phyloP scores from a whole-genome alignment of 2,888 invertebrate species.

The Metalampra italica region DNA sequence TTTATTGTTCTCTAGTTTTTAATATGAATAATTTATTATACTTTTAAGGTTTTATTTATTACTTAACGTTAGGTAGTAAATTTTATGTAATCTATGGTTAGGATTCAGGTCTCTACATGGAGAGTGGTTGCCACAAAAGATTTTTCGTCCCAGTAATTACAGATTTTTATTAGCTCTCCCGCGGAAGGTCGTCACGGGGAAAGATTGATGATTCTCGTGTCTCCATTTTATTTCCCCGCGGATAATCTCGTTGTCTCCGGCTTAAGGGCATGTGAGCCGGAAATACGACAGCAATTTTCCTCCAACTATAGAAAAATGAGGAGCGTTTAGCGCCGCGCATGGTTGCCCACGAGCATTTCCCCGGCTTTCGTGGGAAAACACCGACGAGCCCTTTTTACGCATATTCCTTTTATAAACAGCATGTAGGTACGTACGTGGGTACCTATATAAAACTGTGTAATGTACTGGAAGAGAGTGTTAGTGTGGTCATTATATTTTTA shows the following conservation, averaged over 20 bases:
- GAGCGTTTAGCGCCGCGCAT: conserved; percentile 64
- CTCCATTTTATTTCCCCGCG: conserved; percentile 70
- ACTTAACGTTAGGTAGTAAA: too few species aligned
- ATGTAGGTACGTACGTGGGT: background rate
- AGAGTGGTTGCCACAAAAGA: background rate
- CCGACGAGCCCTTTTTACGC: conserved; percentile 16
- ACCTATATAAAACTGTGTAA: background rate
- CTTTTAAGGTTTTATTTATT: too few species aligned
- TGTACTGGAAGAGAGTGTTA: background rate
- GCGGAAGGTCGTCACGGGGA: conserved; percentile 37
- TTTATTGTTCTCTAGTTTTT: too few species aligned
- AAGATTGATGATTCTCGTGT: conserved; percentile 71
- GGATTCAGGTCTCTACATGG: background rate
- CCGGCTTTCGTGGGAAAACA: conserved; percentile 27
- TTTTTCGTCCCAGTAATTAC: conserved; percentile 12
- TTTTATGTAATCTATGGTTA: too few species aligned
- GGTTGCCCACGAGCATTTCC: conserved; percentile 45
- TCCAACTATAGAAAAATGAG: conserved; percentile 74
- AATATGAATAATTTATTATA: too few species aligned
- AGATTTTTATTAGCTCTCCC: conserved; percentile 26
- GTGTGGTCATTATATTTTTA: conserved; percentile 1
- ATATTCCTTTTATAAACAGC: conserved; percentile 9
- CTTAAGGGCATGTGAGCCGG: conserved; percentile 73
- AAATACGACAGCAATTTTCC: conserved; percentile 75
- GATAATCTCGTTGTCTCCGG: conserved; percentile 75